phyloP scores from a whole-genome alignment of 2,797 vertebrate genomes.

The Falco berigora region DNA sequence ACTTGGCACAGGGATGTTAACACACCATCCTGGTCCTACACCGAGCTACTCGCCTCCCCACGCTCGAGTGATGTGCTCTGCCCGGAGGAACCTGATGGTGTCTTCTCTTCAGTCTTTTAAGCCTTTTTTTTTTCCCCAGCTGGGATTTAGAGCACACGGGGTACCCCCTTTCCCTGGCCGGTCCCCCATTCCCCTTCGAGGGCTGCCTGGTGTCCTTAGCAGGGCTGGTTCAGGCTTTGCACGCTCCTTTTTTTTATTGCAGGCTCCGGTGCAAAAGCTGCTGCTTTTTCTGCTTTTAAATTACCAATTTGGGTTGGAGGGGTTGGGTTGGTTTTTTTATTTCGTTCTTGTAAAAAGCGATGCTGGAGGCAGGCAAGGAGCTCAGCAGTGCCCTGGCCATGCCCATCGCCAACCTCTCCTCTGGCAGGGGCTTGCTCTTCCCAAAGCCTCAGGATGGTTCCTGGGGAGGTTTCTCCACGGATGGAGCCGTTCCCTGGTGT shows the following conservation, averaged over 20 bases:
- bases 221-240: neutral
- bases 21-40: neutral
- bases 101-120: neutral
- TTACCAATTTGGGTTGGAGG: neutral
- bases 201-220: neutral
- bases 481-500: slow-evolving; percentile 3
- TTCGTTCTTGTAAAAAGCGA: neutral
- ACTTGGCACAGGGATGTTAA: neutral
- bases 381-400: neutral
- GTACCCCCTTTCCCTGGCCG: neutral
- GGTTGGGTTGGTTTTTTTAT: neutral
- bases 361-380: neutral
- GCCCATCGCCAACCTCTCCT: neutral
- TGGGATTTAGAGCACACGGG: neutral
- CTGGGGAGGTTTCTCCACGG: neutral
- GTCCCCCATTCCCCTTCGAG: neutral
- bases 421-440: neutral
- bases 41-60: too few species aligned
- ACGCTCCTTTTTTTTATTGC: neutral
- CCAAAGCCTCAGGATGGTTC: neutral
- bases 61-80: neutral
- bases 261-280: neutral
- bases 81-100: neutral
- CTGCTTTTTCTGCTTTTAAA: neutral
- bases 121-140: rapidly evolving